Conservation (phyloP, 2,113 vertebrate species). For the Suricata suricatta region DNA sequence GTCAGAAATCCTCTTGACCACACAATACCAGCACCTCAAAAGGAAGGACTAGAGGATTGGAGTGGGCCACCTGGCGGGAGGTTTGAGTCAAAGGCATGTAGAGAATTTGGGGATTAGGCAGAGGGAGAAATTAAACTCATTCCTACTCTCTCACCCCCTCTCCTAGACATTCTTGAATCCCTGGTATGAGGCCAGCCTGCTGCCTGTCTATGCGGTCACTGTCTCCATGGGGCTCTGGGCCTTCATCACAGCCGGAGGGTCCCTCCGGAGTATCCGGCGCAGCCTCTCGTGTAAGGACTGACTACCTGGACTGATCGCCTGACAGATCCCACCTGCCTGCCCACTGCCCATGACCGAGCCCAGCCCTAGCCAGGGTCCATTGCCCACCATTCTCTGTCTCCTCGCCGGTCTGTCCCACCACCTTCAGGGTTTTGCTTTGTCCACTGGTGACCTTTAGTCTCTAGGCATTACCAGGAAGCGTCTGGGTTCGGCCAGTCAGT, state of each 20-base stretch:
- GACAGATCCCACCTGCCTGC: conserved; percentile 74
- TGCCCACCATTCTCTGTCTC: conserved; percentile 56
- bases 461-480: conserved; percentile 55
- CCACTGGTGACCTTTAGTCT: conserved; percentile 57
- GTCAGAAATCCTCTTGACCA: neutral
- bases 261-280: conserved; percentile 82
- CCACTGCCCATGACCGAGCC: conserved; percentile 77
- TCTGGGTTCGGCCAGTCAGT: conserved; percentile 62
- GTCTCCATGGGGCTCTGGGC: conserved; percentile 86
- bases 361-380: conserved; percentile 69
- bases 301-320: conserved; percentile 72
- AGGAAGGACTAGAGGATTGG: neutral
- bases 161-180: conserved; percentile 88
- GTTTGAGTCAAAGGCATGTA: neutral
- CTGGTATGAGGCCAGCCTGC: conserved; percentile 85
- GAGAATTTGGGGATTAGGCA: neutral
- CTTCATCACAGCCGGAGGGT: conserved; percentile 85
- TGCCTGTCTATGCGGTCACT: conserved; percentile 85
- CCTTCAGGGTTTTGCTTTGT: conserved; percentile 57
- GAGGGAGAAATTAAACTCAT: neutral
- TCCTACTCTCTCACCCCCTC: neutral
- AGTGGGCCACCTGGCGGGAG: neutral
- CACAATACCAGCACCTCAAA: neutral
- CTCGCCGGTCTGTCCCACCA: conserved; percentile 46
- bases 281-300: conserved; percentile 87